Evolutionary conservation across 2,797 vertebrate genomes (phyloP), one percentile per base, ranked within the genome.

Genomic region (Balearica regulorum): DNA sequence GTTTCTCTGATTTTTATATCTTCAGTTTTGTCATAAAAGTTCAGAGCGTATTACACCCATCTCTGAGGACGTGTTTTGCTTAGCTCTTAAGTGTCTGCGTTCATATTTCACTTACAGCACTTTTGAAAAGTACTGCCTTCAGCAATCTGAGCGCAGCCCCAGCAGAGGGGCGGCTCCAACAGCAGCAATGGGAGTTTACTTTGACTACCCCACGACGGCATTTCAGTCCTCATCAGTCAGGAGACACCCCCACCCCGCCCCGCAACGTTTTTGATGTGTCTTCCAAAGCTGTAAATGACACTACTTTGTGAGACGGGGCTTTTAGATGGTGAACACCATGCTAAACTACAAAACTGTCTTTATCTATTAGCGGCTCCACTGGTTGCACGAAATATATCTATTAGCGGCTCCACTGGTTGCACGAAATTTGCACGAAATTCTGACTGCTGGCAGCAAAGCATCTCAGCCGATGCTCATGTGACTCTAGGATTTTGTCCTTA

Each of bases 221-320:
- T 61, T 72, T 71, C 26, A 31, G 28, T 31, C 64, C 29, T 61
- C 64, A 65, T 31, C 41, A 49, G 20, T 8, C 57, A 72, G 44
- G 7, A 33, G 26, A 48, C 11, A 54, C 1, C 4, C 3, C 5
- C 4, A 6, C 1, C 26, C 26, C 8, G 51, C 26, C 26, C 4
- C 2, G 0, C 18, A 37, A 12, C 0, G 0, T 2, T 93, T 84
- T 26, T 28, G 14, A 33, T 28, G 11, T 22, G 6, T 35, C 69
- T 87, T 64, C 33, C 37, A 33, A 79, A 86, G 18, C 28, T 57
- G 18, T 44, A 73, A 90, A 41, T 65, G 11, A 43, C 5, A 24
- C 13, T 29, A 46, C 10, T 29, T 77, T 64, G 48, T 37, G 33
- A 78, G 69, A 51, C 0, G 0, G 9, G 33, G 13, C 6, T 89